Conservation (phyloP, 2,888 invertebrate species). For the Ophion ventricosus region DNA sequence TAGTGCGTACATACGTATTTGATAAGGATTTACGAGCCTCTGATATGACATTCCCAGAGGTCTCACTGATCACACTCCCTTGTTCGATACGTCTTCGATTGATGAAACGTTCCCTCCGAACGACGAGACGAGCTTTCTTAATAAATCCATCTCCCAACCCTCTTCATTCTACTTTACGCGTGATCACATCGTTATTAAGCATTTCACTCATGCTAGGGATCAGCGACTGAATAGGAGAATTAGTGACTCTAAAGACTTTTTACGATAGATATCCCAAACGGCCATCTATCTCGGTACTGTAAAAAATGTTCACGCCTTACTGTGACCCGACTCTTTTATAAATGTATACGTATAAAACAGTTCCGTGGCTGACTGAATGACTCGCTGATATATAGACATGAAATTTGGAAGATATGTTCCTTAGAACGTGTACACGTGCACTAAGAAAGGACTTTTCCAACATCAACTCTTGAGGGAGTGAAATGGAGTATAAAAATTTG, state of each 20-base stretch:
- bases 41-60: slow-evolving; percentile 2
- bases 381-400: too few relatives aligned
- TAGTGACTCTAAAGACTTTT: slow-evolving; percentile 38
- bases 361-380: too few relatives aligned
- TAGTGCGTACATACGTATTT: background rate
- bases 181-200: slow-evolving; percentile 28
- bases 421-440: too few relatives aligned
- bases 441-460: too few relatives aligned
- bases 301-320: slow-evolving; percentile 15
- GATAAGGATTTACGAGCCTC: slow-evolving; percentile 42
- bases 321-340: background rate
- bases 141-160: slow-evolving; percentile 34
- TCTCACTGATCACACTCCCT: slow-evolving; percentile 54
- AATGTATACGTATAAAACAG: too few relatives aligned
- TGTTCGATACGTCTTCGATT: slow-evolving; percentile 56
- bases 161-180: slow-evolving; percentile 14
- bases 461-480: too few relatives aligned
- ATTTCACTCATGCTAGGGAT: slow-evolving; percentile 45
- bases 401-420: too few relatives aligned
- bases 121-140: slow-evolving; percentile 37
- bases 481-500: too few relatives aligned
- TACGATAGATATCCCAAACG: background rate
- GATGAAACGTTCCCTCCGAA: slow-evolving; percentile 37
- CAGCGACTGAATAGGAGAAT: slow-evolving; percentile 54
- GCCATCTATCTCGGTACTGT: slow-evolving; percentile 24